Evolutionary conservation across 2,113 vertebrate genomes (phyloP), one percentile per base, ranked within the genome.

Genomic region (Garra rufa): DNA sequence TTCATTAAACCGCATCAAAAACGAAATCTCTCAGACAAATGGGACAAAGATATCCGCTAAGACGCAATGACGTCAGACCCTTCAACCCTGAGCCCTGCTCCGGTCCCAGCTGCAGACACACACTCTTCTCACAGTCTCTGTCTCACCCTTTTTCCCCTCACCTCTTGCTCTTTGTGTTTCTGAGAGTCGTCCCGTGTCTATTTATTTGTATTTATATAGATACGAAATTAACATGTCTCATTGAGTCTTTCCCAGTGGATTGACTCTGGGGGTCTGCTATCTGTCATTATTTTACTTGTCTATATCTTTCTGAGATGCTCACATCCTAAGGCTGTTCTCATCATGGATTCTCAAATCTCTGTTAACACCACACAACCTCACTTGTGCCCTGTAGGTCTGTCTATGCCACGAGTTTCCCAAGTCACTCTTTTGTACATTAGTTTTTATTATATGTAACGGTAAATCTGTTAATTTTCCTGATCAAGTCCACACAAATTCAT

Each of bases 101-200:
- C 86, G 88, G 88, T 77, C 89, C 92, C 94, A 93, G 94, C 92
- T 94, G 93, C 88, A 85, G 88, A 91, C 87, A 92, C 87, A 84
- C 82, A 84, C 87, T 88, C 91, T 92, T 93, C 93, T 94, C 92
- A 91, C 87, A 92, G 88, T 85, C 86, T 88, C 46, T 75, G 15
- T 59, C 14, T 82, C 2, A 2, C 41, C 46, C 59, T 83, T 24
- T 69, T 21, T 65, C 46, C 46, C 75, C 43, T 82, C 79, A 69
- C 61, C 75, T 80, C 69, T 67, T 83, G 71, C 55, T 85, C 82
- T 87, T 48, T 87, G 83, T 71, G 73, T 85, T 82, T 87, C 48
- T 41, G 15, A 19, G 21, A 71, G 52, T 87, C 65, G 63, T 21
- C 86, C 46, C 76, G 46, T 82, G 81, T 81, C 52, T 81, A 38